These are phyloP conservation scores for Drosophila engyochracea DNA, from an alignment of 2,888 invertebrate genomes.

Conservation along the genomic window DNA sequence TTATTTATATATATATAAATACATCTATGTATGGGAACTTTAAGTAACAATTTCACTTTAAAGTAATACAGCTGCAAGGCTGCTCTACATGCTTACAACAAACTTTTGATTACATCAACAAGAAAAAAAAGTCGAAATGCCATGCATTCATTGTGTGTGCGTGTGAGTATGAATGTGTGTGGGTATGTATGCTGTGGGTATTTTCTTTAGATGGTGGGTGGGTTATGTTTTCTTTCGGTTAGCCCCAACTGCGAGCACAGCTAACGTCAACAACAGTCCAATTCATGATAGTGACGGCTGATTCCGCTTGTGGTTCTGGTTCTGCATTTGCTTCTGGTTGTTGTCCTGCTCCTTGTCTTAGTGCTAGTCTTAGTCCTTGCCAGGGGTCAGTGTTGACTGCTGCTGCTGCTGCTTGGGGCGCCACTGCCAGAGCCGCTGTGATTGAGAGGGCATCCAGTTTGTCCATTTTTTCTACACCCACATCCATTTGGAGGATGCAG, in stretches of 20 bases:
- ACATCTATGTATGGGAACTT: slow-evolving; percentile 42
- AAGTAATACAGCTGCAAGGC: slow-evolving; percentile 41
- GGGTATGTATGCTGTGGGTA: slow-evolving; percentile 13
- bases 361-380: not conserved
- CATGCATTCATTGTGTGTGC: slow-evolving; percentile 23
- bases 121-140: slow-evolving; percentile 39
- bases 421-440: slow-evolving; percentile 31
- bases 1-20: slow-evolving; percentile 16
- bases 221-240: slow-evolving; percentile 39
- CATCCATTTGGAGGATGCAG: slow-evolving; percentile 40
- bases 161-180: slow-evolving; percentile 29
- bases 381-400: slow-evolving; percentile 37
- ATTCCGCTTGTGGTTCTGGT: slow-evolving; percentile 19
- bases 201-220: slow-evolving; percentile 46
- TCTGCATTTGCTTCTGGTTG: slow-evolving; percentile 8
- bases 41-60: slow-evolving; percentile 56
- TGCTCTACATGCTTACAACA: slow-evolving; percentile 49
- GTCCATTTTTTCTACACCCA: slow-evolving; percentile 20
- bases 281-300: slow-evolving; percentile 54
- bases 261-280: slow-evolving; percentile 73
- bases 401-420: slow-evolving; percentile 17
- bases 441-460: slow-evolving; percentile 30
- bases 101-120: slow-evolving; percentile 50
- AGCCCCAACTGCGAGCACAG: slow-evolving; percentile 78
- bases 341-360: not conserved